Conservation (phyloP, 1,140 invertebrate genomes). For the Drosophila murphyi region DNA sequence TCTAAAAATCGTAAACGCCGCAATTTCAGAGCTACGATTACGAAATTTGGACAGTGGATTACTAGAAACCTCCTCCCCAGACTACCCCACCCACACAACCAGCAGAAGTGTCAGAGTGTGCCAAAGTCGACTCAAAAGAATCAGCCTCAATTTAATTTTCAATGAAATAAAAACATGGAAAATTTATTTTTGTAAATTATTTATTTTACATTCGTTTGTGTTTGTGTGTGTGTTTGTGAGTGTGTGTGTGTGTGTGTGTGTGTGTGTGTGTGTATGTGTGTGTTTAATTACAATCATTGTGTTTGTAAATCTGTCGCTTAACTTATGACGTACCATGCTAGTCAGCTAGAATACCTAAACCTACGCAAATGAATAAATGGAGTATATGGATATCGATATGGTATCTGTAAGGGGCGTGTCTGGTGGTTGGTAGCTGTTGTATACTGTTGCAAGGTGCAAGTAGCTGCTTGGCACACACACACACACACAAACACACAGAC, state of each 20-base stretch:
- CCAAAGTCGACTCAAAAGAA: too few relatives aligned
- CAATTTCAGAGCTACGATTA: too few relatives aligned
- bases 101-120: too few relatives aligned
- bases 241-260: slow-evolving; percentile 28
- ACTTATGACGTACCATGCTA: slow-evolving; percentile 65
- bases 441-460: background rate
- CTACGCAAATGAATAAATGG: slow-evolving; percentile 74
- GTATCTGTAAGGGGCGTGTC: slow-evolving; percentile 24
- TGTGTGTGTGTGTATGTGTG: slow-evolving; percentile 31
- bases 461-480: too few relatives aligned
- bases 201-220: slow-evolving; percentile 43
- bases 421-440: background rate
- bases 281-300: slow-evolving; percentile 37
- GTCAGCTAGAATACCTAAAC: slow-evolving; percentile 72
- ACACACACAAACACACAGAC: too few relatives aligned
- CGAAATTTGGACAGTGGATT: too few relatives aligned
- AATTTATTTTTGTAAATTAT: slow-evolving; percentile 24
- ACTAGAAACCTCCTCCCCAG: too few relatives aligned
- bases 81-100: too few relatives aligned
- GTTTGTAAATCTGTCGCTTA: slow-evolving; percentile 37
- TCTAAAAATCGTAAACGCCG: too few relatives aligned
- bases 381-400: slow-evolving; percentile 33
- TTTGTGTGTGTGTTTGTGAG: slow-evolving; percentile 30
- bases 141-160: too few relatives aligned
- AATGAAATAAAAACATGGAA: too few relatives aligned